Conservation (phyloP, 2,888 invertebrate species). For the Disparrhopalites patrizii region DNA sequence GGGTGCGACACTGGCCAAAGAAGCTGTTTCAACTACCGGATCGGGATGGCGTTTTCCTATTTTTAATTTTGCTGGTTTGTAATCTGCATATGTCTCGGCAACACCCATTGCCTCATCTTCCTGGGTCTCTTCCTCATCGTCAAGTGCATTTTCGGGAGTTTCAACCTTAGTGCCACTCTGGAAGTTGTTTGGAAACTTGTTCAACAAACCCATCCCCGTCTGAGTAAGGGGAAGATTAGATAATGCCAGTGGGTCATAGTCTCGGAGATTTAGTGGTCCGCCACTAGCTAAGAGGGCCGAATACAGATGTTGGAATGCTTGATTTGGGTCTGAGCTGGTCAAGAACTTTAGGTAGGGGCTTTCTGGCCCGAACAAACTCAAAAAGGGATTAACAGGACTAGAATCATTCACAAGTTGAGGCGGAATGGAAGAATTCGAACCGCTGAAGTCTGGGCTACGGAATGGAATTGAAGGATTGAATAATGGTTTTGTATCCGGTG, state of each 20-base stretch:
- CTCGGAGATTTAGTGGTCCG: background rate
- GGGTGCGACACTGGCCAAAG: slow-evolving; percentile 91
- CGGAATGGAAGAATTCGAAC: background rate
- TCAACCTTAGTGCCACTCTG: slow-evolving; percentile 3
- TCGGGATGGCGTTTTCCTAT: slow-evolving; percentile 96
- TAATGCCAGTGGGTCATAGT: background rate
- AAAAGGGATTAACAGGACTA: slow-evolving; percentile 21
- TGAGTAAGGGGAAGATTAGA: background rate
- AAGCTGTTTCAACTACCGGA: slow-evolving; percentile 97
- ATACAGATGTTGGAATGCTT: slow-evolving; percentile 18
- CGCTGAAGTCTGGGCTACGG: background rate
- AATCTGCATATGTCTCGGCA: slow-evolving; percentile 97
- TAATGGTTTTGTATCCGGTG: background rate
- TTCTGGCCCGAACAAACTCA: slow-evolving; percentile 11
- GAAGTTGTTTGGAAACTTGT: background rate
- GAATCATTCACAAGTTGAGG: slow-evolving; percentile 1
- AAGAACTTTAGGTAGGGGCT: slow-evolving; percentile 14
- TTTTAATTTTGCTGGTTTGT: slow-evolving; percentile 94
- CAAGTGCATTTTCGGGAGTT: background rate
- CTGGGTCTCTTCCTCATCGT: slow-evolving; percentile 67
- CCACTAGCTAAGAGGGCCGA: slow-evolving; percentile 11
- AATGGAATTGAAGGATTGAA: slow-evolving; percentile 7
- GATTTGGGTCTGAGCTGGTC: slow-evolving; percentile 17
- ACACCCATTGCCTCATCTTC: slow-evolving; percentile 97
- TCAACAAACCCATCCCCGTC: background rate